Base-by-base conservation (phyloP, 2,888 invertebrate genomes). In the Beris morrisii region DNA sequence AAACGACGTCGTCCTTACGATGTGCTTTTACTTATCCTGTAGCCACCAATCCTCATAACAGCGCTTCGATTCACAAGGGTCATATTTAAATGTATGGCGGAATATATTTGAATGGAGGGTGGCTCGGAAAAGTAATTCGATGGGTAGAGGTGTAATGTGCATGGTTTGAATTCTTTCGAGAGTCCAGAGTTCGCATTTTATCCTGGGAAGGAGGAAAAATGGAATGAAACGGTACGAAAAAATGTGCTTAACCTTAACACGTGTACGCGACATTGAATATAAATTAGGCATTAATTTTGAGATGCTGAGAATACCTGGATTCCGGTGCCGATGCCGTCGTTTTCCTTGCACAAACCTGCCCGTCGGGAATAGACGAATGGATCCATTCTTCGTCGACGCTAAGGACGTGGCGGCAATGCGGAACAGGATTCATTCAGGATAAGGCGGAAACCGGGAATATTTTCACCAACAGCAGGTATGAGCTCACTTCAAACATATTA, bases 201-300 rank as follows among this genome's bases (percentile, higher is more conserved):
- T 48, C 15, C 50, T 7, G 50, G 46, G 1, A 50, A n/a, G 28
- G 15, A 15, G 50, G 15, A 50, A 50, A 59, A 59, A 53, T 43
- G 44, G 30, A 38, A 63, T 38, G 5, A 46, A 63, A 11, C 43
- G 52, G 43, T n/a, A 63, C 59, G 59, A 22, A 63, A 61, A 65
- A 65, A 56, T 50, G 65, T 65, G 56, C 58, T 66, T 66, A 66
- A 66, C 55, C 66, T 66, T 66, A 66, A 66, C 66, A 66, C 59
- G 66, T 55, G 66, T 66, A 66, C 55, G 66, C 66, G 66, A 61
- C 66, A 66, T 61, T 66, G 66, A 66, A 66, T 66, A 59, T 66
- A 66, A 66, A 66, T 66, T 66, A 66, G 66, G 59, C 59, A 66
- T 66, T 66, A 66, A 61, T 66, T 66, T 61, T 59, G 59, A 50